A percentile compares a stretch with the other conserved stretches of the same genome.
Conservation (phyloP, 1,140 invertebrate species). For the Calephelis nemesis region DNA sequence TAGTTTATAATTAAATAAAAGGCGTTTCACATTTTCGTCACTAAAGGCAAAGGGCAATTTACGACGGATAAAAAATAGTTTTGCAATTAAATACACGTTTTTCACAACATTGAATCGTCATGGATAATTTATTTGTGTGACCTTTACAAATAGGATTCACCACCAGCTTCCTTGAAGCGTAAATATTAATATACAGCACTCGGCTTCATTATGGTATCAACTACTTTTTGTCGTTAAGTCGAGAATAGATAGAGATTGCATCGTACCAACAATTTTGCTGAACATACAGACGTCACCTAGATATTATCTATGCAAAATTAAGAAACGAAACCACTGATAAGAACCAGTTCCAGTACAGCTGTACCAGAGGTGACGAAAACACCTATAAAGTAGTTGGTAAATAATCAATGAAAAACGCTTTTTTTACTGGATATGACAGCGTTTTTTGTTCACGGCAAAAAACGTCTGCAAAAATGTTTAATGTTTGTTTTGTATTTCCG, state of each 20-base stretch:
- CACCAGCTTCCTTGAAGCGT: constrained; percentile 15
- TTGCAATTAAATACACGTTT: background rate
- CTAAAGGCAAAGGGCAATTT: background rate
- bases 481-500: too few species aligned
- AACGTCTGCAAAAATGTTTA: too few species aligned
- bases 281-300: constrained; percentile 46
- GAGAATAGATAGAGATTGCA: constrained; percentile 25
- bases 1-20: too few species aligned
- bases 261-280: constrained; percentile 46
- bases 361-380: constrained; percentile 10
- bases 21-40: too few species aligned
- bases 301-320: constrained; percentile 31
- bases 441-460: too few species aligned
- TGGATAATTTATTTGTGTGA: constrained; percentile 16
- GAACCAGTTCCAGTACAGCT: constrained; percentile 15
- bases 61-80: background rate
- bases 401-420: background rate
- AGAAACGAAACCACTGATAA: constrained; percentile 20
- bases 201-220: background rate
- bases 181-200: constrained; percentile 13
- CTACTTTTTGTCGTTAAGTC: background rate
- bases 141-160: constrained; percentile 16
- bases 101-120: constrained; percentile 3
- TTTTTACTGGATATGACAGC: too few species aligned
- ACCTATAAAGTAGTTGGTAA: too few species aligned